A percentile compares a stretch with the other conserved stretches of the same genome.
These are phyloP conservation scores for Xestia sexstrigata DNA, from an alignment of 2,888 invertebrate species.

Conservation along the genomic window DNA sequence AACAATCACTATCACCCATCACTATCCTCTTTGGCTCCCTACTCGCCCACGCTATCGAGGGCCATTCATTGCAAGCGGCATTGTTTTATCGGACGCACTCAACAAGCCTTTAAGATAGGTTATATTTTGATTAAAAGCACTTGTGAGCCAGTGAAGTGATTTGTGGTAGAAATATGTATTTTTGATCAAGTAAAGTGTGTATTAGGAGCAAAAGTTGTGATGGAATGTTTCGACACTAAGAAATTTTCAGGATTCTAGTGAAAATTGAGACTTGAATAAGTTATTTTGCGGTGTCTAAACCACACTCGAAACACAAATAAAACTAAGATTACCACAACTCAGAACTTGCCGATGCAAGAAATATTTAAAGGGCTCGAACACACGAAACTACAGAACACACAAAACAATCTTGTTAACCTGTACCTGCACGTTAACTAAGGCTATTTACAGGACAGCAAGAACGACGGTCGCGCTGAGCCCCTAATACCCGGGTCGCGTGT, in stretches of 20 bases:
- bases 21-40: slow-evolving; percentile 43
- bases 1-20: slow-evolving; percentile 48
- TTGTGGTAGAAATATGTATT: slow-evolving; percentile 22
- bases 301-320: slow-evolving; percentile 13
- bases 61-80: slow-evolving; percentile 72
- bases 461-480: slow-evolving; percentile 71
- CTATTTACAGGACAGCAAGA: slow-evolving; percentile 75
- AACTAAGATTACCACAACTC: slow-evolving; percentile 33
- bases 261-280: neutral
- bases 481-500: slow-evolving; percentile 79
- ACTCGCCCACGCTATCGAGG: slow-evolving; percentile 68
- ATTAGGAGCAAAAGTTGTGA: neutral
- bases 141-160: slow-evolving; percentile 39
- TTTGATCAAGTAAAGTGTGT: neutral
- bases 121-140: slow-evolving; percentile 70
- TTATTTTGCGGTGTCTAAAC: neutral
- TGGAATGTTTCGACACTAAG: neutral
- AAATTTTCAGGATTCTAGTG: neutral
- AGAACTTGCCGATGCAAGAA: slow-evolving; percentile 55
- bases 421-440: slow-evolving; percentile 70
- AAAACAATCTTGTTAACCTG: slow-evolving; percentile 67
- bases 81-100: slow-evolving; percentile 77
- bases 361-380: slow-evolving; percentile 48
- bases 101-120: slow-evolving; percentile 63
- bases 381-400: slow-evolving; percentile 51